These are phyloP conservation scores for Paratilapia polleni DNA, from an alignment of 2,113 vertebrate genomes.

Conservation along the genomic window DNA sequence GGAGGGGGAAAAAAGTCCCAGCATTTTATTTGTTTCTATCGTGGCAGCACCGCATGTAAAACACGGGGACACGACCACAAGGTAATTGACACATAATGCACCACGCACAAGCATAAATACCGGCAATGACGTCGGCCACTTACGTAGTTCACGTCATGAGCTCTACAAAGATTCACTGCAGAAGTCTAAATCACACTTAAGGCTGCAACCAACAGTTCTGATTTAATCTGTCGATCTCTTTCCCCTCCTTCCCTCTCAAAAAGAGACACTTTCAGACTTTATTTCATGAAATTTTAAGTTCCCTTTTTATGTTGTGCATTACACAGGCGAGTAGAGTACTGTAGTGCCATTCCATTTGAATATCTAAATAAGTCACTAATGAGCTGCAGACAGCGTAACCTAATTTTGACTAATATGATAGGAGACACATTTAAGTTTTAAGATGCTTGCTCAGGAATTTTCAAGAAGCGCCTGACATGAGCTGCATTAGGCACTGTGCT, in stretches of 20 bases:
- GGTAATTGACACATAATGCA: too few species aligned
- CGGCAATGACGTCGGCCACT: too few species aligned
- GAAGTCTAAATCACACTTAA: too few species aligned
- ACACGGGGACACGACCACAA: too few species aligned
- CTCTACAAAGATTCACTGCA: too few species aligned
- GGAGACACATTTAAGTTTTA: background rate
- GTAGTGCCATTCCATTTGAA: accelerated
- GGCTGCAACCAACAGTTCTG: background rate
- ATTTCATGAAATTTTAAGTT: background rate
- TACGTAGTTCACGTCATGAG: too few species aligned
- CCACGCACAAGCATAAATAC: too few species aligned
- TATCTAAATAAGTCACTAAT: background rate
- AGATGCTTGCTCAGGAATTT: background rate
- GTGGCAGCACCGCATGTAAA: too few species aligned
- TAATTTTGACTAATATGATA: too few species aligned
- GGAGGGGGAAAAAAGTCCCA: too few species aligned
- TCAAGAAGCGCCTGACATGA: background rate
- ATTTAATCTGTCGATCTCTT: accelerated
- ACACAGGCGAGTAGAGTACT: accelerated
- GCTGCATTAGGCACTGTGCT: background rate
- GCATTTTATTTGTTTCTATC: too few species aligned
- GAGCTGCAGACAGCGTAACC: background rate
- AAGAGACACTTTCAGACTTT: background rate
- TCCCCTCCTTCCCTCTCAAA: accelerated
- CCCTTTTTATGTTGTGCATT: background rate